Conservation (phyloP, 2,113 vertebrate species). For the Trogon melanurus region DNA sequence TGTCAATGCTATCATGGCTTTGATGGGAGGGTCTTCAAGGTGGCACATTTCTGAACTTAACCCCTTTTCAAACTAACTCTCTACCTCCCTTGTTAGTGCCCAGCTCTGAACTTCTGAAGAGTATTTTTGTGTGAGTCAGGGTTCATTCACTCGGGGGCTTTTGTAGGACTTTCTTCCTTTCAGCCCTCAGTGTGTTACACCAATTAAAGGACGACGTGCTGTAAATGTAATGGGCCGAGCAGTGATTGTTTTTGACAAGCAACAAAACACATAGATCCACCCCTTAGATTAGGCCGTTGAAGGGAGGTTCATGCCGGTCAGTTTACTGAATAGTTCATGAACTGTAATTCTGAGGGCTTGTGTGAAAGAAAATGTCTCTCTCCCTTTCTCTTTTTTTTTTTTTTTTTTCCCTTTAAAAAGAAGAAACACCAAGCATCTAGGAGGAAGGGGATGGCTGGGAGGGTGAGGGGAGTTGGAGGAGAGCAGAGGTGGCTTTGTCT, state of each 20-base stretch:
- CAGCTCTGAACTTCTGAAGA: conserved; percentile 91
- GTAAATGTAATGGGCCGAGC: conserved; percentile 98
- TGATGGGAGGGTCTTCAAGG: conserved; percentile 85
- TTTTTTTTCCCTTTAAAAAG: conserved; percentile 17
- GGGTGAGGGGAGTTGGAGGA: conserved; percentile 9
- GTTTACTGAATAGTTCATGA: conserved; percentile 91
- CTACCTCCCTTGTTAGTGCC: conserved; percentile 89
- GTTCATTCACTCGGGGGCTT: conserved; percentile 87
- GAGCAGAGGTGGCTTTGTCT: conserved; percentile 51
- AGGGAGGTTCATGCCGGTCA: conserved; percentile 92
- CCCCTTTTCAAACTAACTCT: conserved; percentile 83
- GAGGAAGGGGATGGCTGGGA: conserved; percentile 37
- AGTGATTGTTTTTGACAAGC: conserved; percentile 99
- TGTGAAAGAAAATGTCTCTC: conserved; percentile 83
- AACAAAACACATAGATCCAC: conserved; percentile 99
- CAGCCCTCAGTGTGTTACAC: conserved; percentile 92
- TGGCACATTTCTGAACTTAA: conserved; percentile 89
- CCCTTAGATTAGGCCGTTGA: conserved; percentile 98
- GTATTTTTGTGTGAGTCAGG: conserved; percentile 89
- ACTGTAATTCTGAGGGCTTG: conserved; percentile 88
- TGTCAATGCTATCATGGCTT: conserved; percentile 86
- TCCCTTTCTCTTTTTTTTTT: conserved; percentile 26
- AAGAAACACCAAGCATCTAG: conserved; percentile 71
- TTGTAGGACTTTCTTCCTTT: conserved; percentile 89
- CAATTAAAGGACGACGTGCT: conserved; percentile 98